Base-by-base conservation (phyloP, 64 coral and sea anemone species). In the Actinia equina region DNA sequence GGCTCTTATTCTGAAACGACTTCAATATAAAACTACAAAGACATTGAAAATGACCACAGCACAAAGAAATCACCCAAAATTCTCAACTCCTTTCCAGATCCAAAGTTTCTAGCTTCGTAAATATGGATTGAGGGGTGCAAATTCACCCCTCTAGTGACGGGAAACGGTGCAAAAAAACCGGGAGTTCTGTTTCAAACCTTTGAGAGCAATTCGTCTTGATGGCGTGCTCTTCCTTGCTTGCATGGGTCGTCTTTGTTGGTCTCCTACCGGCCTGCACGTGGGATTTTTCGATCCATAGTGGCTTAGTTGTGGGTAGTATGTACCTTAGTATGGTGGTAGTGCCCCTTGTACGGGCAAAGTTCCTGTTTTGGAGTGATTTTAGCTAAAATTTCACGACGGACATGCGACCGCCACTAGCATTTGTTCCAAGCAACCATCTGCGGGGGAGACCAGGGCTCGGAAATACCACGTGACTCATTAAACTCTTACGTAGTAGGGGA, bases 281-380 rank as follows among this genome's bases (percentile, higher is more conserved):
- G 70, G 54, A 88, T 86, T 87, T 96, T 87, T 84, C 88, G 71
- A 89, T 76, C 88, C 91, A 96, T 96, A 89, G 83, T 79, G 85
- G 82, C 74, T 62, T 67, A 81, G 82, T 90, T 91, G 88, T 90
- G 85, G 86, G 82, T 90, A 87, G 41, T 93, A 83, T 89, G 79
- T 91, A 87, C 51, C 69, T 96, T 85, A 86, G 88, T 90, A 93
- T 89, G 92, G 85, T 84, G 85, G 91, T 88, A 87, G 85, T 86
- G 85, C 78, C 88, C 88, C 79, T 88, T 84, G 77, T 55, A 80
- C 91, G 91, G 80, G 84, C 94, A 96, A 96, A 96, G 91, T 96
- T 96, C 94, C 94, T 96, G 94, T 96, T 96, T 96, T 96, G 94
- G 94, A 96, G 94, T 93, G 94, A 96, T 93, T 96, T 96, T 96